Evolutionary conservation across 2,797 vertebrate genomes (phyloP).

Genomic region (Parambassis ranga): DNA sequence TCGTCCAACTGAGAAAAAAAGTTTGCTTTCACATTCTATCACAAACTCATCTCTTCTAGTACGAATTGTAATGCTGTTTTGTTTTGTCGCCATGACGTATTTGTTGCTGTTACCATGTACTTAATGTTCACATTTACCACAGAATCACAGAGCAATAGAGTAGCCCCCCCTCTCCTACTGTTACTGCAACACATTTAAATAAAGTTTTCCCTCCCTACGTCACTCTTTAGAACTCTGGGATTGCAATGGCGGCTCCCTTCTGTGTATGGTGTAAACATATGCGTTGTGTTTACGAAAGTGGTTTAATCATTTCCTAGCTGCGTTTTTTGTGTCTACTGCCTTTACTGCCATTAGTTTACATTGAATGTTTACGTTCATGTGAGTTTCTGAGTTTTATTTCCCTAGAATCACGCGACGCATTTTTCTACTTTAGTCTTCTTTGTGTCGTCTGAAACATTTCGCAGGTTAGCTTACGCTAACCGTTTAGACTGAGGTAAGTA

Average conservation of each 20-base stretch:
- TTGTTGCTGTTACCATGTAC: no score
- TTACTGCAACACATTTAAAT: not conserved
- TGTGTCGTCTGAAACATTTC: conserved; percentile 1
- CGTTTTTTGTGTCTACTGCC: not conserved
- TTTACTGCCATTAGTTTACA: accelerated
- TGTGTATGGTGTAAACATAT: conserved; percentile 73
- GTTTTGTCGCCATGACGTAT: no score
- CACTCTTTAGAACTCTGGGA: conserved; percentile 64
- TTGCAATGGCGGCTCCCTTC: conserved; percentile 73
- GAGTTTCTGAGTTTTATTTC: not conserved
- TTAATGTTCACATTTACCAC: no score
- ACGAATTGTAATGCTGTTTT: no score
- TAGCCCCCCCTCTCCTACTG: not conserved
- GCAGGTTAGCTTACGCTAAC: conserved; percentile 31
- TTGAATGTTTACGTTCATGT: not conserved
- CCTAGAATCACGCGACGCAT: not conserved
- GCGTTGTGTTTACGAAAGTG: conserved; percentile 46
- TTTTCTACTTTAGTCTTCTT: not conserved
- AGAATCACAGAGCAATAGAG: no score
- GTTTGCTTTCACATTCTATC: no score
- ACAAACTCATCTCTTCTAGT: no score
- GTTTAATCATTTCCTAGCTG: not conserved
- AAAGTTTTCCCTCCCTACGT: conserved; percentile 31
- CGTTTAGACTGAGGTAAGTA: conserved; percentile 38
- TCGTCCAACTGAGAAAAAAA: no score